Evolutionary conservation across 2,797 vertebrate species (phyloP).

Genomic region (Argya squamiceps): DNA sequence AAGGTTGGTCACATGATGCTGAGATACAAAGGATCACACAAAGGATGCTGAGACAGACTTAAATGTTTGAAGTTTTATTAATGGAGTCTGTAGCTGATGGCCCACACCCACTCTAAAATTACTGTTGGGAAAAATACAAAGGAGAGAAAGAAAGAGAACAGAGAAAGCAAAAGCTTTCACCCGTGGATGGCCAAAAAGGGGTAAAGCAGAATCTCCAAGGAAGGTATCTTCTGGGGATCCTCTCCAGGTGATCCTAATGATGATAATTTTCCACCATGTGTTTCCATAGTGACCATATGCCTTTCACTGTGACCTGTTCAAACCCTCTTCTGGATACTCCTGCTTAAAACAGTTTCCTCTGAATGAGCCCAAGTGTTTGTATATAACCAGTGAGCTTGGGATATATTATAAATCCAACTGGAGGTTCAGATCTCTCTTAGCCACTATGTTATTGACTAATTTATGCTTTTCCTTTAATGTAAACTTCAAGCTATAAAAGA

Average conservation of each 20-base stretch:
- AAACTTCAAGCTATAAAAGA: not conserved
- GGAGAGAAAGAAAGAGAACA: not conserved
- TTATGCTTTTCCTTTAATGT: not conserved
- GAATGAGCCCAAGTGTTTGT: not conserved
- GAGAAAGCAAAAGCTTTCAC: not conserved
- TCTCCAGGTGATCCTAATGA: not conserved
- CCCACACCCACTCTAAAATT: not conserved
- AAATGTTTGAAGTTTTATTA: not conserved
- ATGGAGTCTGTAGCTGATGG: not conserved
- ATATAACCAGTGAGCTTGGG: not conserved
- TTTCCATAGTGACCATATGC: not conserved
- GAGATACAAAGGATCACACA: not conserved
- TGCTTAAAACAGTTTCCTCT: not conserved
- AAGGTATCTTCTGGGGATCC: not conserved
- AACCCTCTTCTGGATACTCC: not conserved
- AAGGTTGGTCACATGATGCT: fast-evolving
- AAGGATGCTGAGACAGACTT: not conserved
- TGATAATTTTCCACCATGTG: not conserved
- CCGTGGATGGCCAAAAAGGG: not conserved
- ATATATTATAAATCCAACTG: not conserved
- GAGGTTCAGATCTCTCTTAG: not conserved
- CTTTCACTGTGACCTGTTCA: not conserved
- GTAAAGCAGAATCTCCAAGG: not conserved
- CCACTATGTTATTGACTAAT: not conserved
- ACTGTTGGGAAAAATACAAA: not conserved